Evolutionary conservation across 1,140 invertebrate genomes (phyloP).

Genomic region (Temnothorax longispinosus): DNA sequence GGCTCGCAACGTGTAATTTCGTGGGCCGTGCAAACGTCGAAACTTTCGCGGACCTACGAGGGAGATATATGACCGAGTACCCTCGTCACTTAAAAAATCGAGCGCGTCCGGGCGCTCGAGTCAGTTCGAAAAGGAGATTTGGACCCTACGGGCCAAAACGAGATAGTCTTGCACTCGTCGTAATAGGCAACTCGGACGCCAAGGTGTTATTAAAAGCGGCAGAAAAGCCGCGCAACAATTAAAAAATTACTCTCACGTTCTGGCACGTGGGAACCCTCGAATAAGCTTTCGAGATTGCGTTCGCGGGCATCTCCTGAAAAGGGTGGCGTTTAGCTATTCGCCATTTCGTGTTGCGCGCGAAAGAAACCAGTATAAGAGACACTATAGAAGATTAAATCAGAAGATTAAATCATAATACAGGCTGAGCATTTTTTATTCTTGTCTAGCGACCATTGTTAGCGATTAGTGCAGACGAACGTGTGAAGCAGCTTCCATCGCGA

Average conservation of each 20-base stretch:
- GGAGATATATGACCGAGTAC: slow-evolving; percentile 82
- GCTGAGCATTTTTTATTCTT: neutral
- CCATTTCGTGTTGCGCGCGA: neutral
- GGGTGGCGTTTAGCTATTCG: neutral
- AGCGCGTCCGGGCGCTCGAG: slow-evolving; percentile 48
- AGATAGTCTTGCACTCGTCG: slow-evolving; percentile 66
- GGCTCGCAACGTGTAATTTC: slow-evolving; percentile 79
- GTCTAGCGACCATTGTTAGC: no score
- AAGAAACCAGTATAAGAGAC: neutral
- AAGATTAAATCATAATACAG: neutral
- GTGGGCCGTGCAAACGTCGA: slow-evolving; percentile 82
- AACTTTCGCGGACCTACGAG: slow-evolving; percentile 76
- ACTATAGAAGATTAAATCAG: neutral
- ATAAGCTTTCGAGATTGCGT: slow-evolving; percentile 5
- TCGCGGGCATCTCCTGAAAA: neutral
- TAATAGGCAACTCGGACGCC: slow-evolving; percentile 68
- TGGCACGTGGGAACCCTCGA: slow-evolving; percentile 63
- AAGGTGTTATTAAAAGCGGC: slow-evolving; percentile 71
- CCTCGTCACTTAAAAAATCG: slow-evolving; percentile 83
- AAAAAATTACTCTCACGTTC: slow-evolving; percentile 66
- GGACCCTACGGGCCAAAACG: slow-evolving; percentile 69
- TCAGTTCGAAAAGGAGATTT: slow-evolving; percentile 59
- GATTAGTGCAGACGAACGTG: neutral
- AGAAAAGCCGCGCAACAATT: slow-evolving; percentile 63
- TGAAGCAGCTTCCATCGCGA: neutral